Evolutionary conservation across 2,113 vertebrate genomes (phyloP).

Genomic region (Poecile atricapillus): DNA sequence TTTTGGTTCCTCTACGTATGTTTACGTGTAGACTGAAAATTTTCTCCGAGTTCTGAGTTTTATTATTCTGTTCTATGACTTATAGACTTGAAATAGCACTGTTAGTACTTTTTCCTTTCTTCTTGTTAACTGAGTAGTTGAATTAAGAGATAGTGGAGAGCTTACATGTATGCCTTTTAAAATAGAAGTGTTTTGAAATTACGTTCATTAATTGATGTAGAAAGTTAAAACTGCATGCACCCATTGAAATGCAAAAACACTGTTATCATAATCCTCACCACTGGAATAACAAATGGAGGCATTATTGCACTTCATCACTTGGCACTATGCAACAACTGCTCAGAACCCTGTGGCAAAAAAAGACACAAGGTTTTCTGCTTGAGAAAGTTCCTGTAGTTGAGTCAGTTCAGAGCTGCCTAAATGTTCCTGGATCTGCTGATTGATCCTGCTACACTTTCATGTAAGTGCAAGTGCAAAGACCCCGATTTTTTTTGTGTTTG

Average conservation of each 20-base stretch:
- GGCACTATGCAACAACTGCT: neutral
- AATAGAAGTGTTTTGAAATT: conserved; percentile 1
- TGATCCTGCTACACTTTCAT: neutral
- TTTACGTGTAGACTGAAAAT: neutral
- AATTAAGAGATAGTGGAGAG: neutral
- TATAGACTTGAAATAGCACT: neutral
- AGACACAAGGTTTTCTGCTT: neutral
- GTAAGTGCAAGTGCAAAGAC: neutral
- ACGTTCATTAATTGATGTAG: conserved; percentile 6
- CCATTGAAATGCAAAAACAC: conserved; percentile 2
- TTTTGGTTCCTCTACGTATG: neutral
- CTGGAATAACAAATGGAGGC: neutral
- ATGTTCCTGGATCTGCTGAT: neutral
- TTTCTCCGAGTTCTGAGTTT: neutral
- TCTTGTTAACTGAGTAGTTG: neutral
- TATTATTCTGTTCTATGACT: neutral
- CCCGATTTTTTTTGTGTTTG: neutral
- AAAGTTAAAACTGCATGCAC: neutral
- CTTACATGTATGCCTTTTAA: neutral
- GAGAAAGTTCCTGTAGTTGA: neutral
- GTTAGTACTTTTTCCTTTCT: neutral
- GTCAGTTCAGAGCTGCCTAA: neutral
- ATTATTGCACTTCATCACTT: neutral
- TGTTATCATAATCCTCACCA: neutral
- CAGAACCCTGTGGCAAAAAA: neutral